phyloP scores from a whole-genome alignment of 2,113 vertebrate genomes.

The Cheirogaleus medius region DNA sequence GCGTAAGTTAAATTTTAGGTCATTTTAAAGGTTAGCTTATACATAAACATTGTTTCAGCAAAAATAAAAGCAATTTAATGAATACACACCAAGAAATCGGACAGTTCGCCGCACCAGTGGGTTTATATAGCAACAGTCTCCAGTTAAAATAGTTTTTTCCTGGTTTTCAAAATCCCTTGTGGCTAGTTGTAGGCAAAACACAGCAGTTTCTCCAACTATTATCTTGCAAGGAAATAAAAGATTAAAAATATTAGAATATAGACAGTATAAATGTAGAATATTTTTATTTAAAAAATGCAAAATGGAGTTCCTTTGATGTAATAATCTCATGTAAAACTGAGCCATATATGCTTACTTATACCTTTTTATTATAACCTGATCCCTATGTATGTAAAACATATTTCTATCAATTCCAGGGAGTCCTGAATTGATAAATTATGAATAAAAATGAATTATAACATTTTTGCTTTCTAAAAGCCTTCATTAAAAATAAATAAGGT shows the following conservation, averaged over 20 bases:
- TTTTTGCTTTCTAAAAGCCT: background rate
- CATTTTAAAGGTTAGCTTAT: background rate
- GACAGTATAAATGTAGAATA: constrained; percentile 43
- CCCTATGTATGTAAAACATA: background rate
- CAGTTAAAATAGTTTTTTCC: constrained; percentile 96
- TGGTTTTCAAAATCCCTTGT: constrained; percentile 97
- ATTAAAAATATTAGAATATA: constrained; percentile 77
- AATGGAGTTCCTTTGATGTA: background rate
- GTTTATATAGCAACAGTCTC: constrained; percentile 99
- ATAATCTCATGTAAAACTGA: background rate
- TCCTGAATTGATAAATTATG: background rate
- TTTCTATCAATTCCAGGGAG: background rate
- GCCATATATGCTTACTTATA: background rate
- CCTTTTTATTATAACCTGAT: background rate
- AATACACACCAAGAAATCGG: constrained; percentile 95
- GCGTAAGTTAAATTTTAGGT: background rate
- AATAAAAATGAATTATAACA: background rate
- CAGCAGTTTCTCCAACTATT: constrained; percentile 94
- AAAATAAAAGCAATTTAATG: constrained; percentile 63
- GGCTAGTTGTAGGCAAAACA: constrained; percentile 97
- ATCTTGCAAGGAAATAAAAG: constrained; percentile 88
- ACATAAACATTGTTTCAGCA: background rate
- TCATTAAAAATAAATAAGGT: background rate
- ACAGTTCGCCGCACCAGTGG: constrained; percentile 96
- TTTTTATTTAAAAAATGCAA: background rate